Conservation (phyloP, 2,113 vertebrate species). For the Eclectus roratus region DNA sequence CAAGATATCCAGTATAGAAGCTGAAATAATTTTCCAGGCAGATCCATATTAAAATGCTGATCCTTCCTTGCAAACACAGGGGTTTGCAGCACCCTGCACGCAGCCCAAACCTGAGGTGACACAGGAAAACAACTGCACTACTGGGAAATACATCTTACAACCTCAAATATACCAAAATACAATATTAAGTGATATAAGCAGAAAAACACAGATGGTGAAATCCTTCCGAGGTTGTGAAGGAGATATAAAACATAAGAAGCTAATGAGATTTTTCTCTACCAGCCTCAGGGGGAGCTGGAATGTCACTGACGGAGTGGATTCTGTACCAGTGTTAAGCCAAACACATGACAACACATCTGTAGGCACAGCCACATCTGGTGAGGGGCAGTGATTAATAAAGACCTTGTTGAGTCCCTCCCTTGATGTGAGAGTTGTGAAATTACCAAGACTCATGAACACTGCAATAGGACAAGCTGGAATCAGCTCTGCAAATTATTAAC, state of each 20-base stretch:
- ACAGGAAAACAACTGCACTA: background rate
- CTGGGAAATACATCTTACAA: background rate
- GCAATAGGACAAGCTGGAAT: too few species aligned
- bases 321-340: accelerated
- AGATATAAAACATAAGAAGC: background rate
- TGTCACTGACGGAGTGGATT: background rate
- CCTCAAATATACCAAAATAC: too few species aligned
- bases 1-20: background rate
- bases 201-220: background rate
- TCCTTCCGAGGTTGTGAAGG: background rate
- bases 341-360: background rate
- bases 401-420: background rate
- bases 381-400: background rate
- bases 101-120: background rate
- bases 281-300: background rate
- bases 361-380: background rate
- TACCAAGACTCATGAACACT: background rate
- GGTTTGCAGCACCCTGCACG: background rate
- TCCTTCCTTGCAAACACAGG: background rate
- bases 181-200: background rate
- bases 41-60: background rate
- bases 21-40: background rate
- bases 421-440: background rate
- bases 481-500: background rate
- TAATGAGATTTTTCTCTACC: background rate